Conservation (phyloP, 2,888 invertebrate genomes). For the Odontocolon sp. region DNA sequence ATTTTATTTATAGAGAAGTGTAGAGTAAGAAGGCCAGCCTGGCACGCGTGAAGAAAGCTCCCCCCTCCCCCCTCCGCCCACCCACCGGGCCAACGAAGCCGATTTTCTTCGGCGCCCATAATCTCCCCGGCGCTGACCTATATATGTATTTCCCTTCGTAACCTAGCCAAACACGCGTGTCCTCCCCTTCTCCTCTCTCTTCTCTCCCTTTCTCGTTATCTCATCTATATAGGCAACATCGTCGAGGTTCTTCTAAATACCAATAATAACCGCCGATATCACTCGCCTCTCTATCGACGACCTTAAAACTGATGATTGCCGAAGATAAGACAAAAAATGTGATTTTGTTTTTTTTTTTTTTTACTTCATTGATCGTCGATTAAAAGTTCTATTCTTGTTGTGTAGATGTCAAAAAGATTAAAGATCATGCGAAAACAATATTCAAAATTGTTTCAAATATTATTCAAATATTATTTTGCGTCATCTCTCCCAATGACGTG, state of each 20-base stretch:
- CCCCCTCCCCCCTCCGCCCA: slow-evolving; percentile 42
- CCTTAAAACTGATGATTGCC: slow-evolving; percentile 1
- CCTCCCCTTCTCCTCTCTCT: slow-evolving; percentile 9
- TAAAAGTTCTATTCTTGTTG: too few relatives aligned
- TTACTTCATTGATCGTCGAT: too few relatives aligned
- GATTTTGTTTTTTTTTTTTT: too few relatives aligned
- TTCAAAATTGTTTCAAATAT: too few relatives aligned
- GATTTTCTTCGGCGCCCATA: slow-evolving; percentile 48
- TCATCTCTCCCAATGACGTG: too few relatives aligned
- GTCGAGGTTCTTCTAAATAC: not conserved
- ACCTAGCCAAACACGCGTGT: slow-evolving; percentile 31
- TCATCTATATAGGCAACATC: not conserved
- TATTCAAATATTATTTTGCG: too few relatives aligned
- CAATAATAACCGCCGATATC: not conserved
- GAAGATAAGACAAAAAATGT: too few relatives aligned
- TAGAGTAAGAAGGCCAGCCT: slow-evolving; percentile 68
- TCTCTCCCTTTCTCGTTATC: slow-evolving; percentile 12
- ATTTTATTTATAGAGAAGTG: slow-evolving; percentile 63
- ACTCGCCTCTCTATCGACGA: not conserved
- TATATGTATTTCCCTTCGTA: slow-evolving; percentile 34
- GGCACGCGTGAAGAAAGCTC: slow-evolving; percentile 69
- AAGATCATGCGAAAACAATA: too few relatives aligned
- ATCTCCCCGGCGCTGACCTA: slow-evolving; percentile 28
- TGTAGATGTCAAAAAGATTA: too few relatives aligned
- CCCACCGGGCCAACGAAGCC: not conserved